phyloP scores from a whole-genome alignment of 1,140 invertebrate genomes.

The Sitodiplosis mosellana region DNA sequence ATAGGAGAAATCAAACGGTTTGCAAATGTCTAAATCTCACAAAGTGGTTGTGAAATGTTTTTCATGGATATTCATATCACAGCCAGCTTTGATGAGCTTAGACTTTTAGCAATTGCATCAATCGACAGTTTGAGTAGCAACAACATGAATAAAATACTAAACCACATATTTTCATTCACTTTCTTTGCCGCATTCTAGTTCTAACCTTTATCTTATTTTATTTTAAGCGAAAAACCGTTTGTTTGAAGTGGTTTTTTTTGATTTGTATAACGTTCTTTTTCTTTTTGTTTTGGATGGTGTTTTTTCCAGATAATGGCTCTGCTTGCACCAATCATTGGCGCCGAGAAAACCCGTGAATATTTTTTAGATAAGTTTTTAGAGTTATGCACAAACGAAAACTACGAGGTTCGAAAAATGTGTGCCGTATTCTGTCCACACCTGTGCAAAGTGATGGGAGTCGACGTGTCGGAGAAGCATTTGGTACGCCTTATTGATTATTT shows the following conservation, averaged over 20 bases:
- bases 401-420: constrained; percentile 1
- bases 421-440: constrained; percentile 1
- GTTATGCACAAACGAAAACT: not conserved
- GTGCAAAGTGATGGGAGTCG: constrained; percentile 1
- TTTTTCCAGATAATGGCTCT: constrained; percentile 3
- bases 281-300: not conserved
- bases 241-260: not conserved
- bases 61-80: constrained; percentile 51
- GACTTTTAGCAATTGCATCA: constrained; percentile 7
- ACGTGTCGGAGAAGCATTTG: not conserved
- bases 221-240: too few species aligned
- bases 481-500: not conserved
- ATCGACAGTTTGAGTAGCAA: not conserved
- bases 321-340: constrained; percentile 3
- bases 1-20: not conserved
- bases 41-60: constrained; percentile 67
- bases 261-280: not conserved
- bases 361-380: constrained; percentile 3
- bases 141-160: too few species aligned
- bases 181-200: not conserved
- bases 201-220: too few species aligned
- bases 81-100: constrained; percentile 83
- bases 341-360: not conserved
- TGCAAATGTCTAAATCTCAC: constrained; percentile 26
- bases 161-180: too few species aligned